Conservation (phyloP, 2,797 vertebrate genomes). For the Phalanger gymnotis region DNA sequence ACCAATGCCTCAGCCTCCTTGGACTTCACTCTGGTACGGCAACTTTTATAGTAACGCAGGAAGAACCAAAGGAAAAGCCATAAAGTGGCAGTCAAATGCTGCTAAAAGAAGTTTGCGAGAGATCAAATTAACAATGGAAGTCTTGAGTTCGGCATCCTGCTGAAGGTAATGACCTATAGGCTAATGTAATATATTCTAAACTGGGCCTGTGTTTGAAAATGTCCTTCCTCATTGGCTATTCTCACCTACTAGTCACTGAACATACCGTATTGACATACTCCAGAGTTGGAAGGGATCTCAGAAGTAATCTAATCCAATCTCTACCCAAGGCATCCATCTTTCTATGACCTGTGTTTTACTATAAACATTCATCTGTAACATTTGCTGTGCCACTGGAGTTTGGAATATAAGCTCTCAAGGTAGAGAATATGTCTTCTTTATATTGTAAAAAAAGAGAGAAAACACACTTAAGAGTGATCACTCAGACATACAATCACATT, state of each 20-base stretch:
- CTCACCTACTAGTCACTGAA: slow-evolving; percentile 16
- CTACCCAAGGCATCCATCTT: neutral
- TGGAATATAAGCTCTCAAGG: slow-evolving; percentile 47
- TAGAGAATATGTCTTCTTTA: slow-evolving; percentile 13
- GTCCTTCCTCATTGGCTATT: slow-evolving; percentile 53
- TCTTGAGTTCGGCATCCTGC: slow-evolving; percentile 25
- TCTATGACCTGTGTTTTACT: neutral
- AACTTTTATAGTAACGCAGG: slow-evolving; percentile 21
- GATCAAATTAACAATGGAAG: slow-evolving; percentile 56
- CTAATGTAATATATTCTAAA: slow-evolving; percentile 33
- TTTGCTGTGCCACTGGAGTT: neutral
- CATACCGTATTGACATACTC: neutral
- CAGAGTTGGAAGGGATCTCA: neutral
- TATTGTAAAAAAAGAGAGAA: slow-evolving; percentile 14
- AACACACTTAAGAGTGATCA: neutral
- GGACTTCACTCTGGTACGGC: neutral
- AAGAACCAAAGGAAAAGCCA: slow-evolving; percentile 45
- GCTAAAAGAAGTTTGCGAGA: slow-evolving; percentile 50
- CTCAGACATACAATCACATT: neutral
- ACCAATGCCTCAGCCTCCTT: neutral
- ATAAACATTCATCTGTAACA: neutral
- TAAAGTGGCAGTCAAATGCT: slow-evolving; percentile 25
- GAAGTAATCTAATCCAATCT: neutral
- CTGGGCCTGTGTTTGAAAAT: slow-evolving; percentile 45
- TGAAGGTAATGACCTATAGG: neutral